Evolutionary conservation across 2,797 vertebrate genomes (phyloP).

Genomic region (Neoniphon sammara): DNA sequence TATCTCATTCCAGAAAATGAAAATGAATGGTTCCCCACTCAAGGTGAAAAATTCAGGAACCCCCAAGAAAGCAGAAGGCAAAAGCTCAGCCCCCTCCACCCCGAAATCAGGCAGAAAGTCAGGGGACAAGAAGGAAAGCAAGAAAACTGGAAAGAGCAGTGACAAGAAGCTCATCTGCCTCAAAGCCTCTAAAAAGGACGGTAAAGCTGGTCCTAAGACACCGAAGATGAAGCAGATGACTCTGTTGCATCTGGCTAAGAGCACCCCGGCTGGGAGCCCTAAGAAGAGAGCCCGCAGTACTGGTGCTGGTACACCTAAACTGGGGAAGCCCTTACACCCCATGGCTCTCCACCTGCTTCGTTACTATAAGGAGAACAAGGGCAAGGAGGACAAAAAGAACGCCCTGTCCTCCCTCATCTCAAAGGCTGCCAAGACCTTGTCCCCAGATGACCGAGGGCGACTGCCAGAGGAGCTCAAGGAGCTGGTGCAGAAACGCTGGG

Average conservation of each 20-base stretch:
- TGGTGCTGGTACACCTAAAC: slow-evolving; percentile 85
- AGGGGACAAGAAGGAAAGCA: slow-evolving; percentile 85
- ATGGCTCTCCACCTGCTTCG: slow-evolving; percentile 94
- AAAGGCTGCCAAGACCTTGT: slow-evolving; percentile 91
- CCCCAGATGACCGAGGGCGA: slow-evolving; percentile 88
- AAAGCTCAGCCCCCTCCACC: slow-evolving; percentile 65
- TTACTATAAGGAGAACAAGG: slow-evolving; percentile 96
- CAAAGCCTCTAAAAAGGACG: slow-evolving; percentile 89
- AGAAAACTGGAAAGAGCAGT: slow-evolving; percentile 80
- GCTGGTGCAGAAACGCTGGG: slow-evolving; percentile 93
- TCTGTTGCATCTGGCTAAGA: slow-evolving; percentile 92
- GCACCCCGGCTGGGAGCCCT: slow-evolving; percentile 79
- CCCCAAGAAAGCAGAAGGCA: slow-evolving; percentile 81
- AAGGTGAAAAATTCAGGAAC: slow-evolving; percentile 93
- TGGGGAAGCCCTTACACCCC: slow-evolving; percentile 91
- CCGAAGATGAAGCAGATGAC: slow-evolving; percentile 98
- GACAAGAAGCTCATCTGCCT: slow-evolving; percentile 87
- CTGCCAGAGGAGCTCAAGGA: slow-evolving; percentile 91
- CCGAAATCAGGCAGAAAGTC: slow-evolving; percentile 77
- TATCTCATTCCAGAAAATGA: slow-evolving; percentile 84
- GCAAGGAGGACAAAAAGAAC: slow-evolving; percentile 92
- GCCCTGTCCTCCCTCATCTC: slow-evolving; percentile 91
- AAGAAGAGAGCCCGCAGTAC: slow-evolving; percentile 83
- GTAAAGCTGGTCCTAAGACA: slow-evolving; percentile 86
- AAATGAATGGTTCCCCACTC: slow-evolving; percentile 89